phyloP scores from a whole-genome alignment of 2,888 invertebrate species.

The Perithous albicinctus region DNA sequence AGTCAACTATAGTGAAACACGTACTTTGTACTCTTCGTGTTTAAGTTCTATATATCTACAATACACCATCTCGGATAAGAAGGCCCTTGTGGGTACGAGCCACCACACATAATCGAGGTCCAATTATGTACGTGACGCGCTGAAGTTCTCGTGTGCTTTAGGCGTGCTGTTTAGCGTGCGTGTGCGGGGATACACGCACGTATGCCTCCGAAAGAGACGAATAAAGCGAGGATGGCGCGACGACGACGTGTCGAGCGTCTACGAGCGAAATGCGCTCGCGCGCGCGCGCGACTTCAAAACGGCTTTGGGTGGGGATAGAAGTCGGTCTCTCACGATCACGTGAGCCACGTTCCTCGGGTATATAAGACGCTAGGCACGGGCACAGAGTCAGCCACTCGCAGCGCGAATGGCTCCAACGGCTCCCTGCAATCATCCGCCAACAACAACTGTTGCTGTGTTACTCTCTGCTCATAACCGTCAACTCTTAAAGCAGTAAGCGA shows the following conservation, averaged over 20 bases:
- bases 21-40: neutral
- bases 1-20: neutral
- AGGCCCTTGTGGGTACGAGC: neutral
- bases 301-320: conserved; percentile 53
- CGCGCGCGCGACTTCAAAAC: neutral
- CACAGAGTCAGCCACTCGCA: conserved; percentile 79
- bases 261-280: conserved; percentile 21
- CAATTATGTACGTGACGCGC: too few species aligned
- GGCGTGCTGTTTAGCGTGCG: too few species aligned
- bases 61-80: neutral
- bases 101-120: neutral
- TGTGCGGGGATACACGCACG: conserved; percentile 4
- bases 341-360: conserved; percentile 73
- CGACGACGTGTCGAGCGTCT: conserved; percentile 27
- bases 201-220: conserved; percentile 2
- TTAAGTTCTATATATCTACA: neutral
- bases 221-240: conserved; percentile 36
- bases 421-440: conserved; percentile 26
- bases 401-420: conserved; percentile 77
- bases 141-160: too few species aligned
- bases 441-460: neutral
- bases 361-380: conserved; percentile 76
- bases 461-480: conserved; percentile 13
- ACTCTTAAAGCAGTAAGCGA: neutral
- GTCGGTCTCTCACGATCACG: conserved; percentile 59